A percentile compares a stretch with the other conserved stretches of the same genome.
These are phyloP conservation scores for Colaptes auratus DNA, from an alignment of 2,113 vertebrate species.

Conservation along the genomic window DNA sequence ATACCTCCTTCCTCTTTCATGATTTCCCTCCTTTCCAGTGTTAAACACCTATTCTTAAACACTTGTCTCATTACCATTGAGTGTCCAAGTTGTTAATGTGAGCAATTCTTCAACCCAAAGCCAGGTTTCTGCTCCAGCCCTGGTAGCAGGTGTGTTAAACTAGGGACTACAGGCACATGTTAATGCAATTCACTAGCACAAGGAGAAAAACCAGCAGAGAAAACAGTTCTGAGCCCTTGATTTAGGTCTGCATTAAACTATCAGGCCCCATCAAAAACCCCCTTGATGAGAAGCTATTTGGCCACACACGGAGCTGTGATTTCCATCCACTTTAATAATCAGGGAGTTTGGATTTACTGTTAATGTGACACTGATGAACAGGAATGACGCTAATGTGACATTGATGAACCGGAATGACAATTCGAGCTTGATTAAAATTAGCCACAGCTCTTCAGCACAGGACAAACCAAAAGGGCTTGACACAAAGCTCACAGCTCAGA, in stretches of 20 bases:
- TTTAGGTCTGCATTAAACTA: conserved; percentile 72
- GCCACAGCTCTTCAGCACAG: conserved; percentile 68
- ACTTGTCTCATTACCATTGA: not conserved
- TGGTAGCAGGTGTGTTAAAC: not conserved
- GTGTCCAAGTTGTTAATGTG: not conserved
- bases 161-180: not conserved
- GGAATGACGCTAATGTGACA: conserved; percentile 86
- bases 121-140: not conserved
- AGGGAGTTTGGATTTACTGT: conserved; percentile 82
- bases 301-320: conserved; percentile 82
- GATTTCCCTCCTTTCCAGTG: not conserved
- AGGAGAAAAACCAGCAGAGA: conserved; percentile 52
- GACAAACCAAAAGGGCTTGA: conserved; percentile 13
- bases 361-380: conserved; percentile 87
- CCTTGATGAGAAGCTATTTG: conserved; percentile 81
- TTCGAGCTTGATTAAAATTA: conserved; percentile 89
- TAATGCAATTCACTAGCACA: not conserved
- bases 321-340: conserved; percentile 90
- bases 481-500: not conserved
- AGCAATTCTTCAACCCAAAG: not conserved
- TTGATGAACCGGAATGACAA: conserved; percentile 85
- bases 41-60: not conserved
- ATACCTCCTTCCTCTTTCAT: not conserved
- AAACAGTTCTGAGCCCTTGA: conserved; percentile 70
- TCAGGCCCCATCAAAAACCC: conserved; percentile 71